Base-by-base conservation (phyloP, 2,888 invertebrate species). In the Aleiodes leptofemur region DNA sequence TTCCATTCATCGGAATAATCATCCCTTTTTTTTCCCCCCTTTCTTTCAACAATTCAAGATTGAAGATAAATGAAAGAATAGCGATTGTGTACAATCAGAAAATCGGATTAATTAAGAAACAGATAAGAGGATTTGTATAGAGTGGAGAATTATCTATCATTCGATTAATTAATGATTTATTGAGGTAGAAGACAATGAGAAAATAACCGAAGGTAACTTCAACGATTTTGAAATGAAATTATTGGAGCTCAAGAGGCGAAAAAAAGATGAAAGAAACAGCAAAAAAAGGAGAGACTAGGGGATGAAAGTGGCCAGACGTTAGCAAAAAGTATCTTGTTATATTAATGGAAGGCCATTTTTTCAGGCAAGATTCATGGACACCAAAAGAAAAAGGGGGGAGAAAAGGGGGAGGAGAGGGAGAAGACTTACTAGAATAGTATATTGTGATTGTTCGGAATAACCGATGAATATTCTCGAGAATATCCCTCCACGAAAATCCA, bases 121-220 rank as follows among this genome's bases (percentile, higher is more conserved):
- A 74, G 61, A 70, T 72, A 57, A 74, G 23, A 69, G 43, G 51
- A 80, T 82, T 81, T 81, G 73, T 79, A 56, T 68, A 23, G 50
- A 81, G 79, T 74, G 78, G 16, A 77, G 64, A 56, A 74, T n/a
- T n/a, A 80, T 74, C 78, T 72, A 78, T 81, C 79, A 80, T 80
- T 83, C 76, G 78, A 79, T 79, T 79, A 80, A 73, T 78, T 72
- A n/a, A 55, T 55, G 38, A 38, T 38, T 38, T 38, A 38, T 38
- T 38, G 38, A 38, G 38, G 38, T 38, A 38, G 38, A 38, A 8
- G 38, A 38, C 53, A 14, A 14, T 53, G 53, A 0, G n/a, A 6
- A 53, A 5, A 53, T 14, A 11, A 14, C 0, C 0, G 53, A 53
- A 53, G 53, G 5, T 53, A 14, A 53, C 14, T 53, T 53, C 2